Base-by-base conservation (phyloP, 2,797 vertebrate species). In the Jordanella pulchra region DNA sequence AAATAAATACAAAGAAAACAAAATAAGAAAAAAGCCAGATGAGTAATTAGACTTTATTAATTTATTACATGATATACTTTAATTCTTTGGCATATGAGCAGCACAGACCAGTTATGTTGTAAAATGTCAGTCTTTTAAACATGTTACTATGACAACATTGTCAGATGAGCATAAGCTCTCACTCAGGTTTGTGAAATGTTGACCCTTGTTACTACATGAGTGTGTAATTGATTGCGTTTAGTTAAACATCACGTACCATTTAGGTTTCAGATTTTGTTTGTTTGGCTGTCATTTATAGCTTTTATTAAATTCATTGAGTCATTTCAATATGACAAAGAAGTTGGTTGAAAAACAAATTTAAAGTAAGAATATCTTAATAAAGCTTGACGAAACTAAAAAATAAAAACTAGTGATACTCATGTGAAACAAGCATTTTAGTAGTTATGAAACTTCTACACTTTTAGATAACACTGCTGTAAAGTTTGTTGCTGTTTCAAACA, bases 31-130 rank as follows among this genome's bases (percentile, higher is more conserved):
- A 21, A 42, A 61, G 23, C n/a, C 32, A 4, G 15, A 4, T 71
- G n/a, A 28, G 9, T 13, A 54, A 54, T 75, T 51, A 65, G 12
- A 51, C 44, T 32, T 67, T 25, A 75, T 28, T 77, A 76, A 72
- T 83, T 76, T 72, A 74, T 76, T 66, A 73, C 21, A 73, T 18
- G 25, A 39, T 65, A 51, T 17, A n/a, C 17, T 14, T 73, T 11
- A 45, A n/a, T 32, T 77, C 68, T n/a, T 23, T 35, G 3, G 45
- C 44, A 63, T 61, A 50, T 17, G 14, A 39, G 51, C 23, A 67
- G 60, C 35, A 63, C 35, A 12, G 42, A n/a, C 12, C 35, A 44
- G 53, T 23, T 2, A 21, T 12, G 42, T n/a, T 58, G 54, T 65
- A 47, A 23, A 21, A 48, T 56, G 18, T 25, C 25, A 2, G 1